Evolutionary conservation across 30 jellyfish, hydroid and myxozoan species (phyloP).

Genomic region (Pelagia noctiluca): DNA sequence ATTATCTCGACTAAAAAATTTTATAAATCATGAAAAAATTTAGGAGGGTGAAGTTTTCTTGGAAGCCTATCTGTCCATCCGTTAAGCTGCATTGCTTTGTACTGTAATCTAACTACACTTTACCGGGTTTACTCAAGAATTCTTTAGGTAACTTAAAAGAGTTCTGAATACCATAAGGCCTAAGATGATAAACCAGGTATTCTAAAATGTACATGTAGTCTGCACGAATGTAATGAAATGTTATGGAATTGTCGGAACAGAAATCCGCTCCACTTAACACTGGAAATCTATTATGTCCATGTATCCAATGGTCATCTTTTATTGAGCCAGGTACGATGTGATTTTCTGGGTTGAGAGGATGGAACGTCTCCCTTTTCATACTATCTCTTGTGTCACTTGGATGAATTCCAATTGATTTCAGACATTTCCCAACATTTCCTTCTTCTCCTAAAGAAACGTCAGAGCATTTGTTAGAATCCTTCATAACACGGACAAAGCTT

Average conservation of each 20-base stretch:
- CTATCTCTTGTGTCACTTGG: conserved; percentile 94
- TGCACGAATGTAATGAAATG: conserved; percentile 82
- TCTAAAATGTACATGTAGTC: conserved; percentile 85
- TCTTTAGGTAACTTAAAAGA: neutral
- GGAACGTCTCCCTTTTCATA: conserved; percentile 89
- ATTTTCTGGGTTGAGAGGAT: conserved; percentile 90
- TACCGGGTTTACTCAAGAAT: too few species aligned
- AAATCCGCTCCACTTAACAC: conserved; percentile 89
- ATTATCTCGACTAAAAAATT: too few species aligned
- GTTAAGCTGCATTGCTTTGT: too few species aligned
- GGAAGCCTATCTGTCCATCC: too few species aligned
- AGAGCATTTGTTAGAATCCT: conserved; percentile 83
- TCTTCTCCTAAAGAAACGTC: conserved; percentile 77
- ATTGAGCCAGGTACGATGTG: conserved; percentile 87
- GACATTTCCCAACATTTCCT: conserved; percentile 93
- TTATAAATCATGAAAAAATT: too few species aligned
- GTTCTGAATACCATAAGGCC: conserved; percentile 85
- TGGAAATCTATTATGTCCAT: conserved; percentile 82
- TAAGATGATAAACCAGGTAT: conserved; percentile 84
- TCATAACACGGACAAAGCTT: conserved; percentile 69
- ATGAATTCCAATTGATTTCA: conserved; percentile 72
- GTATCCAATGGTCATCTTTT: conserved; percentile 81
- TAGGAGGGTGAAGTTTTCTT: too few species aligned
- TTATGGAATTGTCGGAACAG: conserved; percentile 89
- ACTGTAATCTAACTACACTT: too few species aligned